Evolutionary conservation across 1,140 invertebrate genomes (phyloP).

Genomic region (Drusus annulatus): DNA sequence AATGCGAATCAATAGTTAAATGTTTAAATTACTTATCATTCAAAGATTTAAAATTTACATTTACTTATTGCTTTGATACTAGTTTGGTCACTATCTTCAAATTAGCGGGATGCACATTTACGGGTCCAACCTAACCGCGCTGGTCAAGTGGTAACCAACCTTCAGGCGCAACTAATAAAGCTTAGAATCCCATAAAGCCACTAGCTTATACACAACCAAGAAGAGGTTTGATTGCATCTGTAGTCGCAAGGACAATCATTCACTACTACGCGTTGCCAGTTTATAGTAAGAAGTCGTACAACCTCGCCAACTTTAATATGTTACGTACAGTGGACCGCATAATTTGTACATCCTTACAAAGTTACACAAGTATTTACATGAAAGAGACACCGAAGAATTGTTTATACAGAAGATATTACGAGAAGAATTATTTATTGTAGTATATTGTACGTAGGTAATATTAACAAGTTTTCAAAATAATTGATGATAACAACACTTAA

Average conservation of each 20-base stretch:
- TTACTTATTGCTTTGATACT: conserved; percentile 53
- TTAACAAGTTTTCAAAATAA: conserved; percentile 51
- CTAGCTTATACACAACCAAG: no score
- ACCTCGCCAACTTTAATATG: no score
- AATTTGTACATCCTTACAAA: conserved; percentile 36
- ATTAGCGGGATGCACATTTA: conserved; percentile 14
- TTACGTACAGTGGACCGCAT: conserved; percentile 4
- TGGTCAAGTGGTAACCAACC: no score
- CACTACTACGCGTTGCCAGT: no score
- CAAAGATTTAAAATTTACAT: conserved; percentile 42
- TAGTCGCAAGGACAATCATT: no score
- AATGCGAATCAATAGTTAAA: conserved; percentile 2
- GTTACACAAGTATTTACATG: conserved; percentile 43
- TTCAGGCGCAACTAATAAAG: neutral
- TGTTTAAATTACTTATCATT: conserved; percentile 38
- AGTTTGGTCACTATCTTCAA: conserved; percentile 47
- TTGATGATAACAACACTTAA: conserved; percentile 52
- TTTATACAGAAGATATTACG: conserved; percentile 43
- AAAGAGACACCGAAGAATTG: conserved; percentile 27
- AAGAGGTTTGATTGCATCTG: no score
- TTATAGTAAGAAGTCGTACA: no score
- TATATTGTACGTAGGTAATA: conserved; percentile 26
- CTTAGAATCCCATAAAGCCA: no score
- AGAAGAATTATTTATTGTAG: conserved; percentile 36
- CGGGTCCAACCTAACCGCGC: neutral